A percentile compares a stretch with the other conserved stretches of the same genome.
Evolutionary conservation across 2,888 invertebrate genomes (phyloP).

Genomic region (Drosophila tanythrix): DNA sequence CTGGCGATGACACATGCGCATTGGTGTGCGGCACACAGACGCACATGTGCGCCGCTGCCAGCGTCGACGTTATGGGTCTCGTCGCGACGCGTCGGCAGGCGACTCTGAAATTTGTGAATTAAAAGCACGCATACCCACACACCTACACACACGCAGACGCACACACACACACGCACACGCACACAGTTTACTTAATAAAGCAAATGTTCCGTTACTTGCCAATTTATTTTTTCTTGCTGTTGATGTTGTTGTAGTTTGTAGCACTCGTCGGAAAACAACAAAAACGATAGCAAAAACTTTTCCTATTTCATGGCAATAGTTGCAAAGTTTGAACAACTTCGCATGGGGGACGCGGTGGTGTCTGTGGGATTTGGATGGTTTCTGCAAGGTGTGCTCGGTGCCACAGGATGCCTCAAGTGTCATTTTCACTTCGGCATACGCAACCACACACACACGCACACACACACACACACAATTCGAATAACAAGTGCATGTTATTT

Average conservation of each 20-base stretch:
- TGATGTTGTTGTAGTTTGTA: not conserved
- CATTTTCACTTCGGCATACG: slow-evolving; percentile 47
- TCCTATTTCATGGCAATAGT: slow-evolving; percentile 65
- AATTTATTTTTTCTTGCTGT: not conserved
- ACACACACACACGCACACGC: slow-evolving; percentile 1
- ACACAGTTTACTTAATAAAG: slow-evolving; percentile 61
- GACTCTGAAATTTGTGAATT: slow-evolving; percentile 56
- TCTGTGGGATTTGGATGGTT: not conserved
- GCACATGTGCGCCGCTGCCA: slow-evolving; percentile 39
- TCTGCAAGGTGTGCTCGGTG: not conserved
- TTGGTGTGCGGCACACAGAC: slow-evolving; percentile 2
- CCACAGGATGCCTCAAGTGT: slow-evolving; percentile 25
- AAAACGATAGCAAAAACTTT: slow-evolving; percentile 44
- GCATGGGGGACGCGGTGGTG: not conserved
- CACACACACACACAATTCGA: not conserved
- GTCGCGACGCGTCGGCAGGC: slow-evolving; percentile 31
- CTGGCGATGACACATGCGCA: slow-evolving; percentile 46
- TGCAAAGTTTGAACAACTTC: slow-evolving; percentile 54
- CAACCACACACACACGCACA: not conserved
- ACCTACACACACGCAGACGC: slow-evolving; percentile 7
- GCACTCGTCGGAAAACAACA: not conserved
- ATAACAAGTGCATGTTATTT: not conserved
- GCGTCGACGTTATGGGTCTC: slow-evolving; percentile 32
- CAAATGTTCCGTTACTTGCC: slow-evolving; percentile 54
- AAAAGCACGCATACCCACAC: slow-evolving; percentile 36